phyloP scores from a whole-genome alignment of 2,113 vertebrate species.

The Glareola pratincola region DNA sequence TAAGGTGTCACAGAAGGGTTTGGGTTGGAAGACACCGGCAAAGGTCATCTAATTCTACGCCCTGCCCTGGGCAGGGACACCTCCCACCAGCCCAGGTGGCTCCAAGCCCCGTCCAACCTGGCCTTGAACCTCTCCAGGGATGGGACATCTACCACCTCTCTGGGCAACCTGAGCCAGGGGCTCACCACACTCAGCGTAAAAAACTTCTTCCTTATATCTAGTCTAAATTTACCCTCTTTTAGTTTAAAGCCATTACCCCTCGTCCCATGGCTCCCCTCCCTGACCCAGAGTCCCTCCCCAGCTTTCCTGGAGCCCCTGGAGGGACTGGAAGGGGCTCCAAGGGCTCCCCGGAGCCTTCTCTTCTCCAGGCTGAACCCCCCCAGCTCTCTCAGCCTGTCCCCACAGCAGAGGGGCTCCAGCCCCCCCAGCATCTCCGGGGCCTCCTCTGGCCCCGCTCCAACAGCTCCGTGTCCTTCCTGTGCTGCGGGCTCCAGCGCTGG shows the following conservation, averaged over 20 bases:
- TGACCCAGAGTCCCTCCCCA: not conserved
- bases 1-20: not conserved
- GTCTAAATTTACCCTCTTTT: not conserved
- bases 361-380: not conserved
- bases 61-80: not conserved
- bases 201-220: not conserved
- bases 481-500: not conserved
- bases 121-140: not conserved
- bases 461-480: not conserved
- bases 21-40: not conserved
- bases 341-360: not conserved
- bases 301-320: not conserved
- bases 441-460: not conserved
- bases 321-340: not conserved
- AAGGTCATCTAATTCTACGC: not conserved
- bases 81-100: not conserved
- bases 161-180: not conserved
- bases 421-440: too few relatives aligned
- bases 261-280: not conserved
- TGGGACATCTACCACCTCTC: not conserved
- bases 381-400: not conserved
- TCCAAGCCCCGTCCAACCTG: not conserved
- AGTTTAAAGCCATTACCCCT: not conserved
- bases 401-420: not conserved
- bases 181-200: not conserved